Base-by-base conservation (phyloP, 2,888 invertebrate genomes). In the Melanostoma mellinum region DNA sequence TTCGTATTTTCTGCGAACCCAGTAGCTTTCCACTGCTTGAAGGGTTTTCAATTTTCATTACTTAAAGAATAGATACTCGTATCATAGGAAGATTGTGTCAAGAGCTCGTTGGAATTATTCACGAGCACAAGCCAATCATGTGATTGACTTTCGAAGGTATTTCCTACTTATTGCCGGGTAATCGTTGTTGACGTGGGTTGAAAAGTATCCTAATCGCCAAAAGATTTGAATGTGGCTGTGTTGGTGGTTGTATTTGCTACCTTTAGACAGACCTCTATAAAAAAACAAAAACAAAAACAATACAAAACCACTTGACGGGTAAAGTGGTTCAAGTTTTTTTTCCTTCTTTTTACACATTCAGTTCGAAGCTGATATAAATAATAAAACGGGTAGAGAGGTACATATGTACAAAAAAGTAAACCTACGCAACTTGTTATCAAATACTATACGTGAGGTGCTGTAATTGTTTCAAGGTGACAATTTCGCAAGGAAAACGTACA, bases 181-280 rank as follows among this genome's bases (percentile, higher is more conserved):
- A 42, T 42, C 9, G 46, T 61, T 35, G 36, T 61, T 61, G 61
- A 48, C 30, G 71, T 71, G 52, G 58, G 44, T 53, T 56, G 67
- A 65, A 77, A 36, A 32, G 35, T 48, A 48, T 61, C 53, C 65
- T 67, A 79, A 73, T 79, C 78, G 36, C 4, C n/a, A 61, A 73
- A 40, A 67, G 73, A 78, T 73, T 67, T 63, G 50, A 33, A 8
- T 63, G 65, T 44, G 10, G 46, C 56, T 38, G 65, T 42, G 58
- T n/a, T n/a, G n/a, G n/a, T n/a, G n/a, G 42, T 8, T 60, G 10
- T 61, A 60, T 60, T 44, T 65, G 33, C 38, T 63, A 71, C 55
- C 42, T 63, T 30, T 42, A 33, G 10, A 20, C 71, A 56, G 63
- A 58, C 9, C 42, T 42, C 0, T 3, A 33, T 6, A 4, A 33